Evolutionary conservation across 2,888 invertebrate genomes (phyloP).

Genomic region (Lydus trimaculatus): DNA sequence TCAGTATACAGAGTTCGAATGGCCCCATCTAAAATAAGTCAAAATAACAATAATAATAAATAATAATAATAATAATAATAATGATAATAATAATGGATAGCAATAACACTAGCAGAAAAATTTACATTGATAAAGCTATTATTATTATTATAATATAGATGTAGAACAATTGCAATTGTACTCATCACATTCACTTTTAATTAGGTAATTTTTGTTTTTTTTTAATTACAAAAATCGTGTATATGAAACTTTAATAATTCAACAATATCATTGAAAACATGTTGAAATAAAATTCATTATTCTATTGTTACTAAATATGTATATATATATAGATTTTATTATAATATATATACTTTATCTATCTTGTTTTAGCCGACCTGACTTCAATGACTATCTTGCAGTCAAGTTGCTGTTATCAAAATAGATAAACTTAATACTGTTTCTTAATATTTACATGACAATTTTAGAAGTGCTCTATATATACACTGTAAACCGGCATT

Average conservation of each 20-base stretch:
- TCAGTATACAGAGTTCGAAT: constrained; percentile 44
- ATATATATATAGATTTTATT: constrained; percentile 19
- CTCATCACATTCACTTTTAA: constrained; percentile 27
- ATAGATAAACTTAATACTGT: constrained; percentile 24
- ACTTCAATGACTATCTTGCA: background rate
- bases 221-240: constrained; percentile 29
- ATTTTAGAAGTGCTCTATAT: constrained; percentile 23
- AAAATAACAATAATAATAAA: constrained; percentile 19
- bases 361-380: background rate
- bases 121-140: constrained; percentile 28
- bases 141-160: constrained; percentile 16
- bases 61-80: background rate
- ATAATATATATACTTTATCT: constrained; percentile 3
- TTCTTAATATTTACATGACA: constrained; percentile 26
- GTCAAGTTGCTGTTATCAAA: background rate
- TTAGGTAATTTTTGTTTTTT: constrained; percentile 14
- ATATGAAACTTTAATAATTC: constrained; percentile 28
- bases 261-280: constrained; percentile 31
- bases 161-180: constrained; percentile 25
- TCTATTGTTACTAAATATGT: constrained; percentile 11
- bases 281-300: constrained; percentile 22
- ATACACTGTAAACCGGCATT: constrained; percentile 44
- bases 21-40: constrained; percentile 39
- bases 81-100: constrained; percentile 8
- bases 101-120: constrained; percentile 21